phyloP scores from a whole-genome alignment of 2,113 vertebrate genomes.

The Cochlearius cochlearius region DNA sequence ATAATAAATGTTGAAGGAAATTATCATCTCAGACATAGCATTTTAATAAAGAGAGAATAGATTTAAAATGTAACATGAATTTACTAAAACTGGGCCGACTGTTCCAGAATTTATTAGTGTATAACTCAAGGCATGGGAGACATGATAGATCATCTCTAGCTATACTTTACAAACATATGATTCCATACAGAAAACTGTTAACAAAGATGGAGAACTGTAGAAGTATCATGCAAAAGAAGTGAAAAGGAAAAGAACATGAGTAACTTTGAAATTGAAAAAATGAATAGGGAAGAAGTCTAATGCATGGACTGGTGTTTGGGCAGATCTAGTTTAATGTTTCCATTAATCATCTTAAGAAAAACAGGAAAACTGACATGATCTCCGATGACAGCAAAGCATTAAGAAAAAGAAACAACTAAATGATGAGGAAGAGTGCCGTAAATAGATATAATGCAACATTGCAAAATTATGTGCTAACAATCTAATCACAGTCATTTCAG shows the following conservation, averaged over 20 bases:
- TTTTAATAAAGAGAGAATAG: background rate
- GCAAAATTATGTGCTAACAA: background rate
- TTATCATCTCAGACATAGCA: background rate
- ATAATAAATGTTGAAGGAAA: background rate
- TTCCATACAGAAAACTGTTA: background rate
- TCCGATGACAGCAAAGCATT: background rate
- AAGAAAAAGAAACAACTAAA: background rate
- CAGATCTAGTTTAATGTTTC: background rate
- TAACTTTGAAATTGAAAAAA: background rate
- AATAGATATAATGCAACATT: background rate
- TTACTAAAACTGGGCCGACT: background rate
- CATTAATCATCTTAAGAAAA: background rate
- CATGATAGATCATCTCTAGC: background rate
- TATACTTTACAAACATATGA: background rate
- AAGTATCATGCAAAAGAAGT: background rate
- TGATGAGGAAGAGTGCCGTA: background rate
- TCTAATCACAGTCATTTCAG: background rate
- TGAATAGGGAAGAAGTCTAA: background rate
- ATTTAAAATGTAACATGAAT: background rate
- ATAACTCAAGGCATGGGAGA: background rate
- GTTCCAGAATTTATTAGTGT: background rate
- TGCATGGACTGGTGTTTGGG: background rate
- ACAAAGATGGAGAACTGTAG: background rate
- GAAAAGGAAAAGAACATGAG: background rate
- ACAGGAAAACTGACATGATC: background rate